Evolutionary conservation across 2,113 vertebrate species (phyloP).

Genomic region (Mola mola): DNA sequence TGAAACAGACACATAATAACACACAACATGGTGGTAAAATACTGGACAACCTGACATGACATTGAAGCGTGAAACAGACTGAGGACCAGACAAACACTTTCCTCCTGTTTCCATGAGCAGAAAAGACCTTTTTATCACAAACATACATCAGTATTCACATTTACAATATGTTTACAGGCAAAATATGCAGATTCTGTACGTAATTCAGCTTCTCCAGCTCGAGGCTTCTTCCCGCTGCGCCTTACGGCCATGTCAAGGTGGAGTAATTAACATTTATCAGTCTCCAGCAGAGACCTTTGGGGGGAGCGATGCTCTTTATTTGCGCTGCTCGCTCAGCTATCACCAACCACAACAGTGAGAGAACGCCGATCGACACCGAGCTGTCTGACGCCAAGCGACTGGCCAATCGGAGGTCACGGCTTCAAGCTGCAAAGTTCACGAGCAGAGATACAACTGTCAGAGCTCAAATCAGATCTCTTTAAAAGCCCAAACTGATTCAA

Average conservation of each 20-base stretch:
- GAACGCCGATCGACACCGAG: slow-evolving; percentile 51
- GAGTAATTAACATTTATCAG: slow-evolving; percentile 84
- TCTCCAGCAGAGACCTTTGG: slow-evolving; percentile 78
- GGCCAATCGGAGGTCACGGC: slow-evolving; percentile 21
- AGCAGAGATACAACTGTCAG: slow-evolving; percentile 23
- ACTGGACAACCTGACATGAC: too few relatives aligned
- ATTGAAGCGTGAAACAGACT: too few relatives aligned
- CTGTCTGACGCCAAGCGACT: slow-evolving; percentile 50
- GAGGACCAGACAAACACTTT: too few relatives aligned
- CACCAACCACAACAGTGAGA: slow-evolving; percentile 62
- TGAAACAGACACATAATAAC: too few relatives aligned
- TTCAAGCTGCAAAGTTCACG: slow-evolving; percentile 47
- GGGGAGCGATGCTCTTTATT: slow-evolving; percentile 65
- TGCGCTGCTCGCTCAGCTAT: slow-evolving; percentile 58
- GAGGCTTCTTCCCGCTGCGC: slow-evolving; percentile 37
- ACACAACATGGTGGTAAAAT: too few relatives aligned
- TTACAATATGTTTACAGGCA: not conserved
- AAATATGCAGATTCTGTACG: slow-evolving; percentile 16
- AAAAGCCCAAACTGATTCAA: too few relatives aligned
- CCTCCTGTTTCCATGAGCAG: too few relatives aligned
- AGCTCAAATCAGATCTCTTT: too few relatives aligned
- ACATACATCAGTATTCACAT: not conserved
- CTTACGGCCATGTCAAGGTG: slow-evolving; percentile 67
- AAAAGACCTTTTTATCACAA: too few relatives aligned
- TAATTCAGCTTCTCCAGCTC: slow-evolving; percentile 35